These are phyloP conservation scores for Gadus macrocephalus DNA, from an alignment of 2,113 vertebrate species.

Conservation along the genomic window DNA sequence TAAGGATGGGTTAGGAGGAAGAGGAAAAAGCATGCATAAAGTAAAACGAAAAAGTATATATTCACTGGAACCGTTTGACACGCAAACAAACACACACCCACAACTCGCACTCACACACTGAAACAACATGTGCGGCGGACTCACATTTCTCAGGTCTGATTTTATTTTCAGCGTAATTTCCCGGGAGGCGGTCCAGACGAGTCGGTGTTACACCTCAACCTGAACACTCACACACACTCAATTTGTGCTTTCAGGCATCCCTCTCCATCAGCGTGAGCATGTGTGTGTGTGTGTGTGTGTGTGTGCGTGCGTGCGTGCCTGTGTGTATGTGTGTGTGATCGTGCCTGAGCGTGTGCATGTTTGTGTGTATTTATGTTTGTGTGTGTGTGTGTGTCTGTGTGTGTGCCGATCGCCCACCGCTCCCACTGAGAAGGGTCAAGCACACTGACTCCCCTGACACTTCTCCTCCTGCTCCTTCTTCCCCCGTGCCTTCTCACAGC, in stretches of 20 bases:
- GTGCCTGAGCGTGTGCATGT: no score
- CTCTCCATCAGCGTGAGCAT: no score
- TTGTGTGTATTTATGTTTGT: constrained; percentile 4
- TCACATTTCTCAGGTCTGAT: constrained; percentile 52
- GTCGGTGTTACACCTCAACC: constrained; percentile 35
- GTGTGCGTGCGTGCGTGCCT: no score
- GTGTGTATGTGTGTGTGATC: no score
- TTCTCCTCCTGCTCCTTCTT: no score
- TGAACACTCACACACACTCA: constrained; percentile 34
- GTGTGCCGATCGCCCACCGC: neutral
- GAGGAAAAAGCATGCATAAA: neutral
- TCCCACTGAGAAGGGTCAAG: no score
- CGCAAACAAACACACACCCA: constrained; percentile 7
- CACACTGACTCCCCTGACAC: no score
- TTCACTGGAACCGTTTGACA: constrained; percentile 11
- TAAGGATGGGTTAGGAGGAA: neutral
- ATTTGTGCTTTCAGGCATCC: constrained; percentile 6
- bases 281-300: no score
- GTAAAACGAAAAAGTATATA: neutral
- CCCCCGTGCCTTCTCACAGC: neutral
- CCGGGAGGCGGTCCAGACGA: constrained; percentile 43
- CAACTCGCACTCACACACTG: constrained; percentile 10
- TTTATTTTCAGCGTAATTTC: constrained; percentile 64
- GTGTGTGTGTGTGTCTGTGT: neutral
- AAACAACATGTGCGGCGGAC: neutral